Conservation (phyloP, 2,797 vertebrate species). For the Morus bassanus region DNA sequence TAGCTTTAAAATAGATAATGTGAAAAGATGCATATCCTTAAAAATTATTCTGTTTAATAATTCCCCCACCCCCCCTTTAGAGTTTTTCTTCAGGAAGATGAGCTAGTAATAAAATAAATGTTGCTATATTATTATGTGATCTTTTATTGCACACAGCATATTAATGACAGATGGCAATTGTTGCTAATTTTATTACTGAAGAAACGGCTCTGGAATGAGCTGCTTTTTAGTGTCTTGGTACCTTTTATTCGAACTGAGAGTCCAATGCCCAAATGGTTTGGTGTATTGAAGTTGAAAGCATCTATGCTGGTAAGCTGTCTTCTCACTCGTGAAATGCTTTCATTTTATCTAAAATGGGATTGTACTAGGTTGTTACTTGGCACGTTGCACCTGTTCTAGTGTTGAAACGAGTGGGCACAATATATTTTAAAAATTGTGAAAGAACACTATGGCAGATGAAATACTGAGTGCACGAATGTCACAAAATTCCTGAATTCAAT, state of each 20-base stretch:
- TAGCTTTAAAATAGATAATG: neutral
- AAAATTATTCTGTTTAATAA: neutral
- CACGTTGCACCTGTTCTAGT: conserved; percentile 16
- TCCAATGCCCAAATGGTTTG: neutral
- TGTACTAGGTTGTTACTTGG: conserved; percentile 10
- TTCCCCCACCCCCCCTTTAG: neutral
- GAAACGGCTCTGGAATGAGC: neutral
- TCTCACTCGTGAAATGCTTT: conserved; percentile 5
- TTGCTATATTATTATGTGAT: neutral
- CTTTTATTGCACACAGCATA: neutral
- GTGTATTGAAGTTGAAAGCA: conserved; percentile 8
- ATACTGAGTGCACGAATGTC: neutral
- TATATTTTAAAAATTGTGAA: neutral
- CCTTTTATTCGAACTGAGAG: neutral
- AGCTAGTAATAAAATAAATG: neutral
- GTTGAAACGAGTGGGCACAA: conserved; percentile 37
- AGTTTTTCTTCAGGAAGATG: neutral
- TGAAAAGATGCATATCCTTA: neutral
- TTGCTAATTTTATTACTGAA: neutral
- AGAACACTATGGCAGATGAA: conserved; percentile 26
- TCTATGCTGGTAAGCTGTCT: neutral
- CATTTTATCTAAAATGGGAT: conserved; percentile 1
- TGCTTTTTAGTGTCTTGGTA: neutral
- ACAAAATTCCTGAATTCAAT: conserved; percentile 9
- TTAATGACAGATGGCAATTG: neutral